Conservation (phyloP, 2,797 vertebrate genomes). For the Lagocephalus sceleratus region DNA sequence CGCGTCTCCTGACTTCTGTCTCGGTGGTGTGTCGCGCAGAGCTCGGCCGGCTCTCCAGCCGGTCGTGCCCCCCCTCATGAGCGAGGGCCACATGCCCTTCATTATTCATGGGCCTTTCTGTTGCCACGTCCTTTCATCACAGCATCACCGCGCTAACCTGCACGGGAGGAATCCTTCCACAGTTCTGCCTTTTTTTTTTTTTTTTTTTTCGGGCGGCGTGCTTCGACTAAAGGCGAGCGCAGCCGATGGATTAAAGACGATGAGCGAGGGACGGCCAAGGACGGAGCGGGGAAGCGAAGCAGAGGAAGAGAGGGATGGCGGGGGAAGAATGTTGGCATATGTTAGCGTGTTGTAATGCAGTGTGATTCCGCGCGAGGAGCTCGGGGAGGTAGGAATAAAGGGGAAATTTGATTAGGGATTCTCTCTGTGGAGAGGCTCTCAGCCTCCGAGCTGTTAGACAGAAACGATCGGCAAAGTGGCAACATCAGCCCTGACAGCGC, state of each 20-base stretch:
- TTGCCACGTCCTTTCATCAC: constrained; percentile 79
- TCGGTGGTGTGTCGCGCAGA: constrained; percentile 33
- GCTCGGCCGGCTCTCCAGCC: constrained; percentile 55
- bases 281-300: constrained; percentile 23
- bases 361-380: constrained; percentile 69
- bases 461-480: constrained; percentile 75
- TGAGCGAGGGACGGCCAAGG: constrained; percentile 17
- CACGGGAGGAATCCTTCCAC: constrained; percentile 69
- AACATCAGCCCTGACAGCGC: constrained; percentile 71
- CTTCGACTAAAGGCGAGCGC: constrained; percentile 59
- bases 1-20: constrained; percentile 30
- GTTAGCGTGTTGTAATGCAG: constrained; percentile 72
- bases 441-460: constrained; percentile 73
- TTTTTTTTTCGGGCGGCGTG: not conserved
- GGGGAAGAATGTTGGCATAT: constrained; percentile 59
- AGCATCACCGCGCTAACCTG: constrained; percentile 67
- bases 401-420: constrained; percentile 77
- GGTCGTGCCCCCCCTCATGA: constrained; percentile 49
- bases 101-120: constrained; percentile 74
- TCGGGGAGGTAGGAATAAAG: constrained; percentile 73
- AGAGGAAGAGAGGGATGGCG: constrained; percentile 31
- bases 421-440: constrained; percentile 76
- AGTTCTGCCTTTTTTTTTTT: constrained; percentile 55
- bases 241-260: constrained; percentile 44
- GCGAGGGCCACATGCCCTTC: constrained; percentile 58